Base-by-base conservation (phyloP, 1,140 invertebrate genomes). In the Drosophila azteca region DNA sequence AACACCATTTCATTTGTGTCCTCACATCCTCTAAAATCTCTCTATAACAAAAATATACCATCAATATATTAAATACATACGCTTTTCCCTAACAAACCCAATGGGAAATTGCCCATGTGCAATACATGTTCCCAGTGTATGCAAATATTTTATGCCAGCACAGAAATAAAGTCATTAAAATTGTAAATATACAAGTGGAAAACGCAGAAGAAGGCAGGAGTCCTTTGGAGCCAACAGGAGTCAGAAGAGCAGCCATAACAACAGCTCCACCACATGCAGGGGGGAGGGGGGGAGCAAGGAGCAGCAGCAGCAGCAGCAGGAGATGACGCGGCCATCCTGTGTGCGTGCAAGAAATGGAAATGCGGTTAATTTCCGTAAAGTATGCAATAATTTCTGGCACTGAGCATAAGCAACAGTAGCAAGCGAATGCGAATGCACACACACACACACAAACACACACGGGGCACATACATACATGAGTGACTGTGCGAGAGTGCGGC, bases 321-420 rank as follows among this genome's bases (percentile, higher is more conserved):
- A 79, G 79, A 64, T 63, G 63, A 57, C 62, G 81, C 65, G 51
- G 67, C 71, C 68, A 75, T 87, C 50, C 70, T 82, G 82, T 67
- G 76, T 88, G 83, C 79, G 83, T 88, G 83, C 83, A 90, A 90
- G 81, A 85, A 87, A 85, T 85, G 78, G 85, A 90, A 90, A 90
- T 90, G 85, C 85, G 85, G 85, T 90, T 90, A 90, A 90, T 90
- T 90, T 90, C 85, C 85, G 85, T 90, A 90, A 90, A 90, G 85
- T 90, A 85, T 90, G 85, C 85, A 90, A 90, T 90, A 90, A 90
- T 90, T 90, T 85, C 83, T 88, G 83, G 71, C 79, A 70, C 79
- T 61, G 70, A 79, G 67, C 82, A 82, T 82, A 87, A 87, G 78
- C 76, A 63, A 81, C 51, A 63, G 52, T 62, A 59, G 29, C 48